Evolutionary conservation across 2,113 vertebrate species (phyloP).

Genomic region (Aldabrachelys gigantea): DNA sequence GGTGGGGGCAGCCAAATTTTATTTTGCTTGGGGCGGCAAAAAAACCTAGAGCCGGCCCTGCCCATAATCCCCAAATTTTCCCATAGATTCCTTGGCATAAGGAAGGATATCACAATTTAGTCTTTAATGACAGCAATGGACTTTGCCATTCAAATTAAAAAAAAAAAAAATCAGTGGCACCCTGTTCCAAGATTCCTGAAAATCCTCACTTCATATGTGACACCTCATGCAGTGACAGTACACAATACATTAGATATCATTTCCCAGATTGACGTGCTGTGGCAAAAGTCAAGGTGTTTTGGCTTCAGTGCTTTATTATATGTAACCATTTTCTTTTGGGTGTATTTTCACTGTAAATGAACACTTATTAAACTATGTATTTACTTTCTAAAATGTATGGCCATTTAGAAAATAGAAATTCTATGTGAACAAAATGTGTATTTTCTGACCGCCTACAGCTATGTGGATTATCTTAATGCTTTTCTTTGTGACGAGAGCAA

Average conservation of each 20-base stretch:
- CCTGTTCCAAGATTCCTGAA: not conserved
- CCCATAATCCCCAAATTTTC: not conserved
- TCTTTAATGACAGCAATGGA: not conserved
- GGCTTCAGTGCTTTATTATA: not conserved
- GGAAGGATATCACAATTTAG: not conserved
- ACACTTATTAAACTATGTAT: not conserved
- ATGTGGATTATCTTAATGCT: not conserved
- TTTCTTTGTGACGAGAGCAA: not conserved
- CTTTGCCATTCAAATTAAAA: not conserved
- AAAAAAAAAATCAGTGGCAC: not conserved
- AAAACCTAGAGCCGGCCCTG: too few relatives aligned
- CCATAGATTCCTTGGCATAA: not conserved
- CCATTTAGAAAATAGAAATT: not conserved
- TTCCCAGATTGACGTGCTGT: not conserved
- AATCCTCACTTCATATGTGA: not conserved
- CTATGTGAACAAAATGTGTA: not conserved
- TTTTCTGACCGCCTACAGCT: not conserved
- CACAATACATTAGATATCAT: not conserved
- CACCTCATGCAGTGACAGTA: not conserved
- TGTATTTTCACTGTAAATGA: not conserved
- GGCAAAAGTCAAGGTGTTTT: not conserved
- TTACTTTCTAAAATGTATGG: not conserved
- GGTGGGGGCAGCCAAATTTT: too few relatives aligned
- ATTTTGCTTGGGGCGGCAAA: too few relatives aligned
- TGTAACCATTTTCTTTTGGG: not conserved